These are phyloP conservation scores for Colletes gigas DNA, from an alignment of 1,140 invertebrate species.

Conservation along the genomic window DNA sequence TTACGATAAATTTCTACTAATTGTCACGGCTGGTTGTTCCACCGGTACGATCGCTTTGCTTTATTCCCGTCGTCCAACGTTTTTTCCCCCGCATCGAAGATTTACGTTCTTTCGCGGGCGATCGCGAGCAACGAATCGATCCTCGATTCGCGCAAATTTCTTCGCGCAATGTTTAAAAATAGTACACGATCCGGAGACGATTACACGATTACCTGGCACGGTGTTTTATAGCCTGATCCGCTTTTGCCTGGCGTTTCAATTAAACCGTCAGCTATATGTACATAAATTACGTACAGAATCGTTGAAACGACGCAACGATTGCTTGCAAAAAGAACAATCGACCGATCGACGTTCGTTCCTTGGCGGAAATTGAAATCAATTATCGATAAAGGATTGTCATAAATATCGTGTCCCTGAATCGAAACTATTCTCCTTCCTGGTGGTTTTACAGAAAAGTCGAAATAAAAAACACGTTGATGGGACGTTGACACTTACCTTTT, in stretches of 20 bases:
- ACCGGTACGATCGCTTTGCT: neutral
- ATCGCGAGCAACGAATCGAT: neutral
- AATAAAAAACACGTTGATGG: neutral
- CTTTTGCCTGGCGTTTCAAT: neutral
- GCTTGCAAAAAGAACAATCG: neutral
- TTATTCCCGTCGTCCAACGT: neutral
- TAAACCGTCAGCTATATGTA: neutral
- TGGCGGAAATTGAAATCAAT: no score
- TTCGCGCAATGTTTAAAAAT: neutral
- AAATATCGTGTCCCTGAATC: no score
- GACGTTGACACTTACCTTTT: conserved; percentile 6
- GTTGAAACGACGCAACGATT: neutral
- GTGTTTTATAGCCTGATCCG: conserved; percentile 6
- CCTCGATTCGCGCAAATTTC: neutral
- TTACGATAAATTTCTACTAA: conserved; percentile 30
- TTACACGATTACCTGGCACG: no score
- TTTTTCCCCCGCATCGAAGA: neutral
- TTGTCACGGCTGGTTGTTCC: neutral
- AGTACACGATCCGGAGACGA: no score
- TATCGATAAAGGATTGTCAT: no score
- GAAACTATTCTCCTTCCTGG: no score
- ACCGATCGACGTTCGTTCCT: neutral
- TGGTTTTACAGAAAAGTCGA: no score
- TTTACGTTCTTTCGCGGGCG: neutral
- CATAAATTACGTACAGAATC: neutral